phyloP scores from a whole-genome alignment of 1,140 invertebrate species.

The Drosophila repletoides region DNA sequence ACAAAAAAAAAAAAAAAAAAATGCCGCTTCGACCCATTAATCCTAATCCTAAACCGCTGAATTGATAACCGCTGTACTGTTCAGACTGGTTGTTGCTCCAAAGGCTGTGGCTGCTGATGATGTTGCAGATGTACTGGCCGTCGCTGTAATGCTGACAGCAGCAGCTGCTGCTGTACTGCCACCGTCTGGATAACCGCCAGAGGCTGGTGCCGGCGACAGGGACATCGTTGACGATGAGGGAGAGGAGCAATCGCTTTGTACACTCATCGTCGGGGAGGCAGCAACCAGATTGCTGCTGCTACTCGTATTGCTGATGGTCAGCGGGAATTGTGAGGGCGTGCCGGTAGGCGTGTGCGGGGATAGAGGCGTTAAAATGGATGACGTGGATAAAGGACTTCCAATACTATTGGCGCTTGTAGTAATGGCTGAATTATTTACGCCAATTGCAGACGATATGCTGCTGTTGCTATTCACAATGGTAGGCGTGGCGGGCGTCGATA shows the following conservation, averaged over 20 bases:
- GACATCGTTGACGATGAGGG: slow-evolving; percentile 77
- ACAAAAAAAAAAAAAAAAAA: slow-evolving; percentile 22
- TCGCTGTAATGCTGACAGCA: slow-evolving; percentile 72
- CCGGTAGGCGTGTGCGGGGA: slow-evolving; percentile 76
- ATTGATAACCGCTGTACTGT: slow-evolving; percentile 70
- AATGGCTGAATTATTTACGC: slow-evolving; percentile 23
- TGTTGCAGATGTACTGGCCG: slow-evolving; percentile 56
- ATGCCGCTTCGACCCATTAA: background rate
- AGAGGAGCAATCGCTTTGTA: slow-evolving; percentile 77
- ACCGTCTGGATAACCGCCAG: slow-evolving; percentile 67
- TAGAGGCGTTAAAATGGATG: slow-evolving; percentile 58
- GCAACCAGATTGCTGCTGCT: slow-evolving; percentile 69
- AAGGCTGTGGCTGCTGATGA: slow-evolving; percentile 59
- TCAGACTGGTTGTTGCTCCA: slow-evolving; percentile 59
- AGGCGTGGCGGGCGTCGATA: slow-evolving; percentile 40
- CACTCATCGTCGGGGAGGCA: slow-evolving; percentile 75
- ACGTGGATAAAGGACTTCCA: slow-evolving; percentile 40
- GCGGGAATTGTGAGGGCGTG: slow-evolving; percentile 66
- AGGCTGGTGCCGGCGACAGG: slow-evolving; percentile 68
- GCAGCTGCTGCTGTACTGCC: slow-evolving; percentile 58
- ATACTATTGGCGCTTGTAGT: slow-evolving; percentile 48
- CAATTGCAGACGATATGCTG: slow-evolving; percentile 12
- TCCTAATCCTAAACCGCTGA: slow-evolving; percentile 64
- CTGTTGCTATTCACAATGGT: slow-evolving; percentile 20
- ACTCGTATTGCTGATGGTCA: slow-evolving; percentile 67